Percentiles rank a stretch among this genome's conserved stretches.
Evolutionary conservation across 2,888 invertebrate species (phyloP).

Genomic region (Xanthorhoe designata): DNA sequence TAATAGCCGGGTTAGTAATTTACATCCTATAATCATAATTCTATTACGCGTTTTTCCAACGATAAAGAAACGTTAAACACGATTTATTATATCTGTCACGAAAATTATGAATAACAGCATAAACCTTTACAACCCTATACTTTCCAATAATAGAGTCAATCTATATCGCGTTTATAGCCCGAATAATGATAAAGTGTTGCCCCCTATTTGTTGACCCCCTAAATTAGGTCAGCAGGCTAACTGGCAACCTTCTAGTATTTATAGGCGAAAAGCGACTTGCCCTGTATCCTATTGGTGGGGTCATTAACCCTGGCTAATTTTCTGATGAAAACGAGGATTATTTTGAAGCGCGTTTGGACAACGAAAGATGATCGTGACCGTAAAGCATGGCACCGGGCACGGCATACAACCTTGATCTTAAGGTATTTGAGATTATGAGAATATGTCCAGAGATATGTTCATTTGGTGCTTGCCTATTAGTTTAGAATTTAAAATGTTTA

Average conservation of each 20-base stretch:
- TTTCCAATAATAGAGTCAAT: conserved; percentile 3
- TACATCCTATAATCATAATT: not conserved
- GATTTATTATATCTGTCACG: not conserved
- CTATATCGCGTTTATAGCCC: conserved; percentile 20
- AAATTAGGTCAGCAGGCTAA: conserved; percentile 50
- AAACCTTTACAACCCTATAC: not conserved
- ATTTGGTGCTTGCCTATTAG: too few species aligned
- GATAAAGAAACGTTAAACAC: not conserved
- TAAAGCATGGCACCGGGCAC: too few species aligned
- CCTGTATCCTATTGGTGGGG: not conserved
- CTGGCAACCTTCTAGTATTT: conserved; percentile 25
- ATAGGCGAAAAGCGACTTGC: conserved; percentile 13
- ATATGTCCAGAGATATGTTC: too few species aligned
- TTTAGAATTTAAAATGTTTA: too few species aligned
- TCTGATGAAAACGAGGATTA: not conserved
- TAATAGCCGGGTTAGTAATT: too few species aligned
- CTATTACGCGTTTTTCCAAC: not conserved
- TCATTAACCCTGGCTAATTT: not conserved
- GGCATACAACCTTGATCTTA: too few species aligned
- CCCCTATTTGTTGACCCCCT: conserved; percentile 41
- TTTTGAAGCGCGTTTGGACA: not conserved
- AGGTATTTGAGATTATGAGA: too few species aligned
- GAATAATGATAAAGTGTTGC: conserved; percentile 40
- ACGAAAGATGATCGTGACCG: too few species aligned
- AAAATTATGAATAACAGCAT: not conserved